Base-by-base conservation (phyloP, 2,888 invertebrate species). In the Pollenia angustigena region DNA sequence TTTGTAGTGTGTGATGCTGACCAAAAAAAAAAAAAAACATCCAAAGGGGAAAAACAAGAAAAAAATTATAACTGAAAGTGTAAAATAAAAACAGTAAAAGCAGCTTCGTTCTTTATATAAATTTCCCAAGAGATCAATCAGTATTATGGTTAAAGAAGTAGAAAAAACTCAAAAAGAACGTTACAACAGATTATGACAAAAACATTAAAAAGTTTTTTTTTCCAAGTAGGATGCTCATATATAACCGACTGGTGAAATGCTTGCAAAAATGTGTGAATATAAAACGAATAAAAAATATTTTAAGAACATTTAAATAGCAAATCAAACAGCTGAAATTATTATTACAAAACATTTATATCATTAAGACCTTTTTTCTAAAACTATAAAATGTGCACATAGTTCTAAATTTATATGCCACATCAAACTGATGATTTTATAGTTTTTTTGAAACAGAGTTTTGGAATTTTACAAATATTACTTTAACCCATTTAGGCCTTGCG, bases 51-150 rank as follows among this genome's bases (percentile, higher is more conserved):
- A 46, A 86, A 85, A 87, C 69, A 85, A 76, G 85, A 84, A 84
- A 80, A 84, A 72, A 89, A 87, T 88, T 80, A 32, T 32, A 32
- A 88, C 85, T 80, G 46, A 50, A 83, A 83, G 85, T 82, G 80
- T 50, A 69, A 78, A 71, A 58, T 79, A 78, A 62, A 81, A 81
- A 80, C 9, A 74, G 52, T 52, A 11, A 48, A 40, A 48, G 9
- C 14, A 48, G 44, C 40, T 40, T 75, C 56, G 71, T 89, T 50
- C 74, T 50, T 64, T 71, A 66, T 48, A 76, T 72, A 91, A 92
- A 91, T 91, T 92, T 91, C 91, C 92, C 91, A 89, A 90, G 92
- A 91, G 91, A 91, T 91, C 91, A 91, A 91, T 92, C 91, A 91
- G 91, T 90, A 90, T 89, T 86, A 82, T 79, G 82, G 74, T 64